Base-by-base conservation (phyloP, 2,888 invertebrate genomes). In the Podabrus alpinus region DNA sequence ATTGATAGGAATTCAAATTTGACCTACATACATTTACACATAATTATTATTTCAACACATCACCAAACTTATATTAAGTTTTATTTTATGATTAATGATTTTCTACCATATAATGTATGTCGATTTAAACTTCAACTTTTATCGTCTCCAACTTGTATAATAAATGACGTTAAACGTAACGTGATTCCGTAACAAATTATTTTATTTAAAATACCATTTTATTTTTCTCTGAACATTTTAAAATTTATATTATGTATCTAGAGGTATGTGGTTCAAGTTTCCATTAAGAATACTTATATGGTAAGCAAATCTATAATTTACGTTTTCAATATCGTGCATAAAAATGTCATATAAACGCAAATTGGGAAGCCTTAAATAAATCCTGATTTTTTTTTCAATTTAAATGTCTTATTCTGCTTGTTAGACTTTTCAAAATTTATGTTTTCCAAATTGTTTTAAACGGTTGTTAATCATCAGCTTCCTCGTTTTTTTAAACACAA, bases 1-100 rank as follows among this genome's bases (percentile, higher is more conserved):
- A 45, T 45, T n/a, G 62, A 19, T 19, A 64, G 13, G 61, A 16
- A 19, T 64, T 19, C 11, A 1, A 64, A 64, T 64, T 64, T 21
- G 62, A 64, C 62, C 62, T 17, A 64, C 62, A 19, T 64, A n/a
- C 45, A n/a, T 19, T 19, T 19, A 21, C 13, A 64, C 62, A n/a
- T 64, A 64, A 64, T 64, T 64, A 64, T 64, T 64, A 64, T 64
- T 64, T 64, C 62, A 64, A 64, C 62, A 64, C 62, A 64, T 62
- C 16, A 62, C 17, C 62, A 13, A 17, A 62, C 17, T 62, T 19
- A 45, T n/a, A 19, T 64, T 64, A 64, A 64, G 62, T 64, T 21
- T 64, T 45, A 45, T 45, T 64, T 64, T 64, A 64, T 64, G 62
- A 64, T 64, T 64, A 64, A 64, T 64, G 62, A 64, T 19, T 64